Conservation (phyloP, 2,888 invertebrate species). For the Drosophila pseudotalamancana region DNA sequence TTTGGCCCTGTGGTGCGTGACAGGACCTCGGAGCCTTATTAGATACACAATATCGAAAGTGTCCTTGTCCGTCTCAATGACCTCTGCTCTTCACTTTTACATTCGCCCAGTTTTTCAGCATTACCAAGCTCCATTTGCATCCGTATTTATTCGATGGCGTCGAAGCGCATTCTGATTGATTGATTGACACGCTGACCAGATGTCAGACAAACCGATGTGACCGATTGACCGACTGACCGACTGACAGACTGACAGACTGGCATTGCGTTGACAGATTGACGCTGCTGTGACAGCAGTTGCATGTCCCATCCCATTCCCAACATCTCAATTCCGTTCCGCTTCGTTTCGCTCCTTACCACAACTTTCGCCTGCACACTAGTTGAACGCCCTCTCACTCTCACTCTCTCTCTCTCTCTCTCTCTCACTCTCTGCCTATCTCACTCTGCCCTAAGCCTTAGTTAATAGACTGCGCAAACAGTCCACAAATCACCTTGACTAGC, state of each 20-base stretch:
- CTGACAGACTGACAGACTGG: slow-evolving; percentile 26
- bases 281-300: slow-evolving; percentile 28
- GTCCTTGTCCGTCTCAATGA: slow-evolving; percentile 16
- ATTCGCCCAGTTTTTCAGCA: not conserved
- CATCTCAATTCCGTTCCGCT: not conserved
- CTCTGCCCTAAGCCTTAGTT: slow-evolving; percentile 59
- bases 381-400: slow-evolving; percentile 39
- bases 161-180: slow-evolving; percentile 33
- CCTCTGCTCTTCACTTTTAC: not conserved
- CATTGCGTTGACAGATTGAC: slow-evolving; percentile 23
- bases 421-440: no score
- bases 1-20: slow-evolving; percentile 10
- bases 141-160: slow-evolving; percentile 41
- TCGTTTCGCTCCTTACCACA: not conserved
- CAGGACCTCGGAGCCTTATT: slow-evolving; percentile 2
- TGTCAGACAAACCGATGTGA: slow-evolving; percentile 32
- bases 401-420: no score
- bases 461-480: slow-evolving; percentile 56
- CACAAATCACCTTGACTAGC: slow-evolving; percentile 28
- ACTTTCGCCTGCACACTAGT: not conserved
- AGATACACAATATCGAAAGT: slow-evolving; percentile 18
- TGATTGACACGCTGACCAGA: slow-evolving; percentile 51
- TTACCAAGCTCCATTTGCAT: slow-evolving; percentile 28
- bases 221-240: slow-evolving; percentile 39
- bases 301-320: not conserved